These are phyloP conservation scores for Phaedon cochleariae DNA, from an alignment of 2,888 invertebrate species.

Conservation along the genomic window DNA sequence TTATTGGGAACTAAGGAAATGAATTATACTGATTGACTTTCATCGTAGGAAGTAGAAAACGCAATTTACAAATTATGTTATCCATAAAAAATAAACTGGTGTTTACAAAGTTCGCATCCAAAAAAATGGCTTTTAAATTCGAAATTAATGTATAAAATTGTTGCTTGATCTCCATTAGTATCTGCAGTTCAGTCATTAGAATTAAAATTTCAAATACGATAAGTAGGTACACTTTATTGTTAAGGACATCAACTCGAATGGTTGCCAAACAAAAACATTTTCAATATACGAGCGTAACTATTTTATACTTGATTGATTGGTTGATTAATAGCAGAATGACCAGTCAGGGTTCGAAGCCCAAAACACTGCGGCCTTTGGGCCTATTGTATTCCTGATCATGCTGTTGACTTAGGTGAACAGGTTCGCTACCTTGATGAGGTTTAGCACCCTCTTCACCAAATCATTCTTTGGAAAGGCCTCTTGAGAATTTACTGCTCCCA, in stretches of 20 bases:
- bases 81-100: not conserved
- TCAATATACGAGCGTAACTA: not conserved
- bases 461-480: too few species aligned
- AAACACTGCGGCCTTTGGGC: too few species aligned
- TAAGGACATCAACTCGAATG: slow-evolving; percentile 1
- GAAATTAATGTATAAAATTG: slow-evolving; percentile 8
- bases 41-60: not conserved
- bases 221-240: not conserved
- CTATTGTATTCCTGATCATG: too few species aligned
- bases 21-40: too few species aligned
- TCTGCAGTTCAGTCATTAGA: not conserved
- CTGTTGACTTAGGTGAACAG: too few species aligned
- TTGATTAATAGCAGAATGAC: too few species aligned
- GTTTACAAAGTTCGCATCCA: not conserved
- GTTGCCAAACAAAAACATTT: not conserved
- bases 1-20: too few species aligned
- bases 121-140: slow-evolving; percentile 15
- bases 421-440: too few species aligned
- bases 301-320: too few species aligned
- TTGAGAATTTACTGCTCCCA: too few species aligned
- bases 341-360: too few species aligned
- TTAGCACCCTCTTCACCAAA: too few species aligned
- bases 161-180: slow-evolving; percentile 9
- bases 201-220: slow-evolving; percentile 9
- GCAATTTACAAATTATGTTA: not conserved